Evolutionary conservation across 2,797 vertebrate genomes (phyloP).

Genomic region (Oryzias dopingdopingensis): DNA sequence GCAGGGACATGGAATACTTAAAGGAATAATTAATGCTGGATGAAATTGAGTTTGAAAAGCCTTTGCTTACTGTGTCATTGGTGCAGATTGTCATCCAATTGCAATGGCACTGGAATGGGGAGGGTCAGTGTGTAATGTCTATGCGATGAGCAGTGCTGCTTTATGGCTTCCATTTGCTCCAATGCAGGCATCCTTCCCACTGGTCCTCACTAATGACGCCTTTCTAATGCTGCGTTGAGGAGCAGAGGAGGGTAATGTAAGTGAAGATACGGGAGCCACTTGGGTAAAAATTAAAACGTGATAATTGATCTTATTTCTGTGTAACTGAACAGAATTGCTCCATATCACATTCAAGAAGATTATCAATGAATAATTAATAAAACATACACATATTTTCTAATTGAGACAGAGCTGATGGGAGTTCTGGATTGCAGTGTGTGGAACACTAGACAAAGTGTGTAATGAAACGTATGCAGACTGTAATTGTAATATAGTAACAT

Average conservation of each 20-base stretch:
- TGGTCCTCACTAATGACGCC: constrained; percentile 71
- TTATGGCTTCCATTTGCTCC: constrained; percentile 79
- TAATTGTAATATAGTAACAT: constrained; percentile 1
- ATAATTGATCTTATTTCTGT: constrained; percentile 76
- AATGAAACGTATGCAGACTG: constrained; percentile 11
- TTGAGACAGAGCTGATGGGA: constrained; percentile 28
- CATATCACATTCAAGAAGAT: constrained; percentile 51
- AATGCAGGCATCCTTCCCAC: constrained; percentile 66
- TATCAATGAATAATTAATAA: constrained; percentile 63
- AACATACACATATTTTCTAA: constrained; percentile 40
- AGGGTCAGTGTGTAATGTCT: constrained; percentile 76
- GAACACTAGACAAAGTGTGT: constrained; percentile 8
- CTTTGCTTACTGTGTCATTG: constrained; percentile 72
- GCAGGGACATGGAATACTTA: constrained; percentile 67
- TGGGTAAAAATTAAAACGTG: constrained; percentile 71
- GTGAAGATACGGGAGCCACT: constrained; percentile 66
- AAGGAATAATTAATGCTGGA: constrained; percentile 75
- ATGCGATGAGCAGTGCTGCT: constrained; percentile 69
- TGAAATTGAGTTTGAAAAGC: constrained; percentile 78
- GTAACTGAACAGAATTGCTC: constrained; percentile 59
- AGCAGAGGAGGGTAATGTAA: constrained; percentile 65
- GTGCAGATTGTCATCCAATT: constrained; percentile 67
- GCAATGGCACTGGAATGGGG: constrained; percentile 68
- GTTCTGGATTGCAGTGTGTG: constrained; percentile 4
- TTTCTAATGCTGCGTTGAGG: constrained; percentile 69